Evolutionary conservation across 2,113 vertebrate species (phyloP), one percentile per base, ranked within the genome.

Genomic region (Eulemur macaco): DNA sequence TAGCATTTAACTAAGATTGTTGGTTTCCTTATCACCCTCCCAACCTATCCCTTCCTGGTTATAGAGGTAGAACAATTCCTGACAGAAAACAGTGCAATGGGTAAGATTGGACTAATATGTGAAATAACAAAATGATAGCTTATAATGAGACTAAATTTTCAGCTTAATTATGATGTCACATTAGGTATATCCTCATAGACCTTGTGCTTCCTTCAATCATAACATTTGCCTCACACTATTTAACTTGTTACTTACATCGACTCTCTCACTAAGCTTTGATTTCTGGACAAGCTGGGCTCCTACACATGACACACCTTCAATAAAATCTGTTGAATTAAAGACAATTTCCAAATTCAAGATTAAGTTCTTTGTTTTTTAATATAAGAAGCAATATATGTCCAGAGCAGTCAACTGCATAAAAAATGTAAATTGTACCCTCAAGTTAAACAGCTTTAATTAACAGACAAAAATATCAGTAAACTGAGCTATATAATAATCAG

Each of bases 371-470:
- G 37, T 37, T 34, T 34, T 34, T 39, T 21, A 78, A 47, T 60
- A 29, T 63, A 87, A 87, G 74, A 80, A 85, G 39, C 23, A 68
- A 68, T 29, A 14, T 21, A 31, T 25, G 11, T 64, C 10, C 5
- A 73, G 14, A 58, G 14, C 47, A 58, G 15, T 52, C 11, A 82
- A 85, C 1, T 8, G 69, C 39, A 78, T 45, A 91, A 84, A 69
- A 73, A 47, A 84, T n/a, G 15, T 45, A 85, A 54, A 85, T 69
- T 90, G 47, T 64, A 81, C 27, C 31, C 31, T 84, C n/a, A 66
- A 29, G 34, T 84, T 93, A 76, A 87, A 69, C 5, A 90, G 29
- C 8, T 80, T 96, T 88, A 89, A 45, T 66, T 85, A 88, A 54
- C 34, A 23, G 27, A 73, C 1, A 77, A 91, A 96, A 77, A 60